phyloP scores from a whole-genome alignment of 2,888 invertebrate species.

The Philopedon plagiatum region DNA sequence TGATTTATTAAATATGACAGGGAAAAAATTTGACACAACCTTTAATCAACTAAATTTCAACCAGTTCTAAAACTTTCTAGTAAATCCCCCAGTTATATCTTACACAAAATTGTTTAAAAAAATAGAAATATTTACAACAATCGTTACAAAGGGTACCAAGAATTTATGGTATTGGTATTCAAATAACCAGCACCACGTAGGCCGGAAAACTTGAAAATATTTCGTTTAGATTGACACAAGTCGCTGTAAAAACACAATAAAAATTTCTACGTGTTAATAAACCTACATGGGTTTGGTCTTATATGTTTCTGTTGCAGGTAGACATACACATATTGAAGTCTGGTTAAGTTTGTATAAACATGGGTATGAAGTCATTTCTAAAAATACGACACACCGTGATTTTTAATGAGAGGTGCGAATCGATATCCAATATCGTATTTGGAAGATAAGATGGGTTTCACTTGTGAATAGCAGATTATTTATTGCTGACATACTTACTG shows the following conservation, averaged over 20 bases:
- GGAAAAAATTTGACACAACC: too few relatives aligned
- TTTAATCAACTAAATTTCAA: too few relatives aligned
- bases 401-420: constrained; percentile 28
- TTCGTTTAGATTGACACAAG: constrained; percentile 36
- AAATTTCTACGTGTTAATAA: constrained; percentile 42
- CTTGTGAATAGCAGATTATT: neutral
- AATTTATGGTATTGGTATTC: neutral
- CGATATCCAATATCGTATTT: constrained; percentile 22
- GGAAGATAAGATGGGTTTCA: constrained; percentile 13
- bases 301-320: constrained; percentile 37
- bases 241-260: constrained; percentile 38
- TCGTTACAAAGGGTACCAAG: neutral
- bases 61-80: too few relatives aligned
- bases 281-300: constrained; percentile 43
- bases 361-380: constrained; percentile 39
- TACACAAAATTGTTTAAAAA: neutral
- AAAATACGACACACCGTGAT: constrained; percentile 29
- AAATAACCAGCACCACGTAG: constrained; percentile 16
- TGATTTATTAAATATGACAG: too few relatives aligned
- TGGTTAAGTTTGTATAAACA: constrained; percentile 40
- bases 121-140: neutral
- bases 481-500: neutral
- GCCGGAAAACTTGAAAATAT: constrained; percentile 17
- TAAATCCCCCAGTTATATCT: neutral
- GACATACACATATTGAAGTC: constrained; percentile 30